Evolutionary conservation across 2,113 vertebrate genomes (phyloP).

Genomic region (Pedionomus torquatus): DNA sequence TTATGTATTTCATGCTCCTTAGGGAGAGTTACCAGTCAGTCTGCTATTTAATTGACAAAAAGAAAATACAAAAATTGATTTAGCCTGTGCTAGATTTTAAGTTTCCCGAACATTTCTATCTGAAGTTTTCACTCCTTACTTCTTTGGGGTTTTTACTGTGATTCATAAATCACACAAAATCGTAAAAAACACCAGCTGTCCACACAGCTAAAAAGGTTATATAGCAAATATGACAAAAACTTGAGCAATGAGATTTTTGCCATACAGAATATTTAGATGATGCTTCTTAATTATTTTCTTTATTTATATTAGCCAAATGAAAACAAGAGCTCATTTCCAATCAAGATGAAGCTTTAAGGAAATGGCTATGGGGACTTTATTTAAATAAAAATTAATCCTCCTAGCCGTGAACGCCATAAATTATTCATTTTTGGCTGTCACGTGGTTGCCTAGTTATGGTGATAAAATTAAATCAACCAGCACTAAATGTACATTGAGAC

Average conservation of each 20-base stretch:
- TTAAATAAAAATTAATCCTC: neutral
- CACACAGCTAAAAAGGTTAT: neutral
- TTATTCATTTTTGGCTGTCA: neutral
- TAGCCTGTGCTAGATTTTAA: neutral
- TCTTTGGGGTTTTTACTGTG: neutral
- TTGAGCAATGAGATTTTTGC: neutral
- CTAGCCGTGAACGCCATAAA: neutral
- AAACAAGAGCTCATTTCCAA: neutral
- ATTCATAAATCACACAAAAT: neutral
- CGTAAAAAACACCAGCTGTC: neutral
- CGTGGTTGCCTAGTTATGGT: neutral
- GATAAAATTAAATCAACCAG: neutral
- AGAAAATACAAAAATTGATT: neutral
- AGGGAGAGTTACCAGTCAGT: neutral
- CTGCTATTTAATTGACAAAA: neutral
- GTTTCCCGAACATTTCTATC: neutral
- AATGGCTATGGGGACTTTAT: neutral
- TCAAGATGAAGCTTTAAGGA: neutral
- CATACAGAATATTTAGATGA: neutral
- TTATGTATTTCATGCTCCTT: neutral
- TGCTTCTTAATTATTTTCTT: neutral
- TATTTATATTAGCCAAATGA: neutral
- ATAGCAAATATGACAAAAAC: neutral
- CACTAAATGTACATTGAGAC: neutral
- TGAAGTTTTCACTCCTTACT: neutral